Conservation (phyloP, 2,113 vertebrate genomes). For the Hepsetus odoe region DNA sequence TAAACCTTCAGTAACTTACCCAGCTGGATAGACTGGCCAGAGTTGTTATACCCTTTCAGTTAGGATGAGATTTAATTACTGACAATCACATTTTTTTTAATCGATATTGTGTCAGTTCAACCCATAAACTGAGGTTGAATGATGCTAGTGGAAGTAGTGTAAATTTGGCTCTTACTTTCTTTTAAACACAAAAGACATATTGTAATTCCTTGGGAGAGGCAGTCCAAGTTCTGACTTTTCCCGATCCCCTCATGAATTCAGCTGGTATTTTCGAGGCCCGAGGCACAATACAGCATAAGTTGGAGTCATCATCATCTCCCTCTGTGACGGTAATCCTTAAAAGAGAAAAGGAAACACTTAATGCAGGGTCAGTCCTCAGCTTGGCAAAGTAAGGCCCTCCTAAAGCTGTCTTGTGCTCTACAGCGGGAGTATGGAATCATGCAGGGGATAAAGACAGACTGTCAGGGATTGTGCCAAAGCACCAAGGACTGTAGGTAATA, state of each 20-base stretch:
- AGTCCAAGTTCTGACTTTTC: slow-evolving; percentile 1
- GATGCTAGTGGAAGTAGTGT: neutral
- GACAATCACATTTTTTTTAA: slow-evolving; percentile 13
- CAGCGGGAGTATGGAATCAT: slow-evolving; percentile 22
- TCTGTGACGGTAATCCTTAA: slow-evolving; percentile 50
- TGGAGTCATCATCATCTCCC: slow-evolving; percentile 33
- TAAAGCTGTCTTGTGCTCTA: slow-evolving; percentile 43
- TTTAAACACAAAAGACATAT: neutral
- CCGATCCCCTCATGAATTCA: slow-evolving; percentile 12
- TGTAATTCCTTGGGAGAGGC: slow-evolving; percentile 28
- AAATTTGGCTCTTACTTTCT: neutral
- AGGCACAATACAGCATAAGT: slow-evolving; percentile 24
- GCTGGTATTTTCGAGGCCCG: slow-evolving; percentile 25
- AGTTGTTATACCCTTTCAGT: too few species aligned
- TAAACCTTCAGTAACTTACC: too few species aligned
- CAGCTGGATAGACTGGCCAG: too few species aligned
- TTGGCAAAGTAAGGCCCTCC: slow-evolving; percentile 33
- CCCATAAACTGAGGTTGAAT: neutral
- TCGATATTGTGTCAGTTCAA: neutral
- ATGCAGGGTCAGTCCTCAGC: slow-evolving; percentile 49
- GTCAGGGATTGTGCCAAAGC: slow-evolving; percentile 44
- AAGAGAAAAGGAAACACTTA: slow-evolving; percentile 57
- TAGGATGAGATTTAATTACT: too few species aligned
- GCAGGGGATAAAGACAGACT: slow-evolving; percentile 24
- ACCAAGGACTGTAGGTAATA: slow-evolving; percentile 57